Percentiles rank a stretch among this genome's conserved stretches.
phyloP scores from a whole-genome alignment of 92 coral and sea anemone species.

The Porites cylindrica region DNA sequence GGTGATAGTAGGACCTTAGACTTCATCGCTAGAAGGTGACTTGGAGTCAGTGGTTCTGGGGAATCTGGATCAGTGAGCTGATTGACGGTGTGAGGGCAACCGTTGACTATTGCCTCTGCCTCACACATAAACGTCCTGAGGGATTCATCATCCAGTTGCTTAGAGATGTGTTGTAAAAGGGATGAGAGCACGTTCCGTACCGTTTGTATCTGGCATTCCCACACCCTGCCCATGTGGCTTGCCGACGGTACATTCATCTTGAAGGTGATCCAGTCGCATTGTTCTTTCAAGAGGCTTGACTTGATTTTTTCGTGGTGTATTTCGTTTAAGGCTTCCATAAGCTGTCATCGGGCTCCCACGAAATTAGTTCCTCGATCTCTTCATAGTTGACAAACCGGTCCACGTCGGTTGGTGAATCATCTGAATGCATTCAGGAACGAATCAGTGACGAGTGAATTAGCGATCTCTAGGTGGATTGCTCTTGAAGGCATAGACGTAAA shows the following conservation, averaged over 20 bases:
- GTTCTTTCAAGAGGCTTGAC: neutral
- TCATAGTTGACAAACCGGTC: constrained; percentile 43
- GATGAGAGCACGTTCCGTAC: too few relatives aligned
- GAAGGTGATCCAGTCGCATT: constrained; percentile 45
- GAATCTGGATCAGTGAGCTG: neutral
- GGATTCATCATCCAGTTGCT: too few relatives aligned
- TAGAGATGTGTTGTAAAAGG: too few relatives aligned
- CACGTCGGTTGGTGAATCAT: constrained; percentile 58
- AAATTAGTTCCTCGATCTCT: constrained; percentile 51
- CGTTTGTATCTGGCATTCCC: constrained; percentile 21
- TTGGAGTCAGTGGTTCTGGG: too few relatives aligned
- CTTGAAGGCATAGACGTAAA: constrained; percentile 69
- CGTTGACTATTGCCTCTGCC: constrained; percentile 13
- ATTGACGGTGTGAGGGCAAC: constrained; percentile 46
- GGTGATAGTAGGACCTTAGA: constrained; percentile 33
- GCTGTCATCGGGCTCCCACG: constrained; percentile 39
- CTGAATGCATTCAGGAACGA: constrained; percentile 61
- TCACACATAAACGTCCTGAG: too few relatives aligned
- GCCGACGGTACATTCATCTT: constrained; percentile 49
- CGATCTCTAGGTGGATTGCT: constrained; percentile 63
- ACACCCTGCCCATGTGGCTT: constrained; percentile 52
- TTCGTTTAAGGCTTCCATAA: constrained; percentile 14
- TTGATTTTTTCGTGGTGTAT: constrained; percentile 2
- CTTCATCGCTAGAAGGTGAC: constrained; percentile 19
- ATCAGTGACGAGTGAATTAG: constrained; percentile 62